Evolutionary conservation across 1,140 invertebrate genomes (phyloP).

Genomic region (Planococcus citri): DNA sequence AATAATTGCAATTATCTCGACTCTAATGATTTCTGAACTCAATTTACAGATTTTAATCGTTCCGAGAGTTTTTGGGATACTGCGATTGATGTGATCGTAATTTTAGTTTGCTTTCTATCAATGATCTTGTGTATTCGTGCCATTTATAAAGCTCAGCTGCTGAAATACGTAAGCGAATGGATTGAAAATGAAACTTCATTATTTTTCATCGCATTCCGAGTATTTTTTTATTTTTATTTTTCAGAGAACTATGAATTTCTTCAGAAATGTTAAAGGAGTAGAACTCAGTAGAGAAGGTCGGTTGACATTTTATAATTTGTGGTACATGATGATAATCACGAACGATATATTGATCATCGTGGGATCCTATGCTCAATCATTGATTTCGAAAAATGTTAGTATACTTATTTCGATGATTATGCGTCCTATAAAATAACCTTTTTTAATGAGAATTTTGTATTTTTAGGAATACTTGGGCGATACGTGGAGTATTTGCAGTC

Average conservation of each 20-base stretch:
- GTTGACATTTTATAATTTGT: constrained; percentile 89
- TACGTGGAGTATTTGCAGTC: constrained; percentile 87
- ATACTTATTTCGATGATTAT: too few species aligned
- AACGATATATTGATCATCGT: constrained; percentile 89
- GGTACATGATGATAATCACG: constrained; percentile 95
- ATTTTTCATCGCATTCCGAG: too few species aligned
- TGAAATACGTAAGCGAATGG: constrained; percentile 51
- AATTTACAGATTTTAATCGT: constrained; percentile 37
- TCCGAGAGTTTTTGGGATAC: constrained; percentile 59
- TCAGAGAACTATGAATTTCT: constrained; percentile 62
- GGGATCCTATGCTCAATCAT: constrained; percentile 85
- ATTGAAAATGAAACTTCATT: constrained; percentile 26
- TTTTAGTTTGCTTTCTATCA: constrained; percentile 70
- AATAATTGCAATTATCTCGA: too few species aligned
- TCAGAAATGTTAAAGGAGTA: constrained; percentile 54
- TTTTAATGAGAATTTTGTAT: not conserved
- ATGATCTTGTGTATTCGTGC: constrained; percentile 77
- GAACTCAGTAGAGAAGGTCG: constrained; percentile 64
- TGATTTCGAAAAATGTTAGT: constrained; percentile 70
- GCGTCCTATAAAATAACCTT: too few species aligned
- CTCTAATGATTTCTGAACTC: not conserved
- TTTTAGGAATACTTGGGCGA: constrained; percentile 57
- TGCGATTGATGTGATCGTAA: constrained; percentile 54
- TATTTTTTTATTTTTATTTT: constrained; percentile 30
- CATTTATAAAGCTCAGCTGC: constrained; percentile 69